These are phyloP conservation scores for Esox lucius DNA, from an alignment of 2,797 vertebrate genomes.

Conservation along the genomic window DNA sequence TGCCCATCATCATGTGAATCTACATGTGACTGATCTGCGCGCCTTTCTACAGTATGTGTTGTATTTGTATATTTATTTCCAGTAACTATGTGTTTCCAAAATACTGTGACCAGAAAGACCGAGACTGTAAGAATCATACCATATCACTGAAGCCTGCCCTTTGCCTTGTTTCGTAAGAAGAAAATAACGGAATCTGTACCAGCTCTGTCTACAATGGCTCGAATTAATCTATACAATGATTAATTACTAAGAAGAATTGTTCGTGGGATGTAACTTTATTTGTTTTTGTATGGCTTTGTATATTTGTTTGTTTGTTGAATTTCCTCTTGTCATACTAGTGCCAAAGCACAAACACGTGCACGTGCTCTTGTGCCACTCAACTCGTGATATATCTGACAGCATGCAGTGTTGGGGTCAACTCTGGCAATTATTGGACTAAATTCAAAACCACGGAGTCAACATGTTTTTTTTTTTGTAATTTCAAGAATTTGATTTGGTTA, in stretches of 20 bases:
- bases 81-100: conserved; percentile 60
- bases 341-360: conserved; percentile 76
- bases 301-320: conserved; percentile 51
- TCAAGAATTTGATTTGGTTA: conserved; percentile 32
- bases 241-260: conserved; percentile 60
- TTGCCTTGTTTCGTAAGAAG: conserved; percentile 67
- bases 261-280: conserved; percentile 66
- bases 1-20: conserved; percentile 7
- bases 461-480: conserved; percentile 20
- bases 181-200: conserved; percentile 52
- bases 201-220: conserved; percentile 65
- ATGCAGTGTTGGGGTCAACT: conserved; percentile 22
- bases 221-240: conserved; percentile 39
- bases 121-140: conserved; percentile 61
- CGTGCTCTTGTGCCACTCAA: conserved; percentile 67
- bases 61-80: conserved; percentile 53
- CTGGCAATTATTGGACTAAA: not conserved
- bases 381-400: conserved; percentile 61
- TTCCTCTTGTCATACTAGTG: conserved; percentile 66
- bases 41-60: conserved; percentile 60
- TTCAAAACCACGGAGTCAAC: conserved; percentile 11
- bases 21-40: conserved; percentile 54
- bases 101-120: conserved; percentile 70
- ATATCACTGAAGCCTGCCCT: conserved; percentile 56
- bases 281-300: conserved; percentile 59